These are phyloP conservation scores for Palloptera scutellata DNA, from an alignment of 2,888 invertebrate species.

Conservation along the genomic window DNA sequence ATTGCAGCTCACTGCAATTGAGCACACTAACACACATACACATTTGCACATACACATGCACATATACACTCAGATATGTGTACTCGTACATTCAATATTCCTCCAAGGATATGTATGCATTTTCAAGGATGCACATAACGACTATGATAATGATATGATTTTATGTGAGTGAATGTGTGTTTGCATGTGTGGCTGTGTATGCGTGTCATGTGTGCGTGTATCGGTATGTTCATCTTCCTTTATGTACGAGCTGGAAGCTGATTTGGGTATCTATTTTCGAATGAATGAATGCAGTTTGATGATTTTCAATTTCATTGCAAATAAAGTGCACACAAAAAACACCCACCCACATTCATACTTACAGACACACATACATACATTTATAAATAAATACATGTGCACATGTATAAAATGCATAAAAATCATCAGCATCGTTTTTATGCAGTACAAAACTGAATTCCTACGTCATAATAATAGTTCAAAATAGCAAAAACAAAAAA, in stretches of 20 bases:
- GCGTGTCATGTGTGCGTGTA: too few relatives aligned
- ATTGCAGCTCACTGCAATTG: not conserved
- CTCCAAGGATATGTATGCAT: not conserved
- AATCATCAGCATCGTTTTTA: not conserved
- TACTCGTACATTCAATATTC: not conserved
- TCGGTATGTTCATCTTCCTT: too few relatives aligned
- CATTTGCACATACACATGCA: not conserved
- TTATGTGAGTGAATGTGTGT: too few relatives aligned
- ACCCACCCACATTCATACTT: not conserved
- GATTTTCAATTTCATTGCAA: constrained; percentile 14
- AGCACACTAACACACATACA: not conserved
- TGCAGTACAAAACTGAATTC: too few relatives aligned
- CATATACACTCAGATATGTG: too few relatives aligned
- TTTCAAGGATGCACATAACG: too few relatives aligned
- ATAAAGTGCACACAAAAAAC: not conserved
- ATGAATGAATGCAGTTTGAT: not conserved
- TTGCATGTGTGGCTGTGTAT: too few relatives aligned
- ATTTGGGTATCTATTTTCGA: too few relatives aligned
- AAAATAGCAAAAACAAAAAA: too few relatives aligned
- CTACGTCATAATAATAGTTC: too few relatives aligned
- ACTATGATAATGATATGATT: too few relatives aligned
- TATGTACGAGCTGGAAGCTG: too few relatives aligned
- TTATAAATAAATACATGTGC: not conserved
- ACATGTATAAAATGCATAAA: constrained; percentile 1
- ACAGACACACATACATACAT: not conserved